Percentiles rank a stretch among this genome's conserved stretches.
Evolutionary conservation across 2,113 vertebrate species (phyloP).

Genomic region (Camelus bactrianus): DNA sequence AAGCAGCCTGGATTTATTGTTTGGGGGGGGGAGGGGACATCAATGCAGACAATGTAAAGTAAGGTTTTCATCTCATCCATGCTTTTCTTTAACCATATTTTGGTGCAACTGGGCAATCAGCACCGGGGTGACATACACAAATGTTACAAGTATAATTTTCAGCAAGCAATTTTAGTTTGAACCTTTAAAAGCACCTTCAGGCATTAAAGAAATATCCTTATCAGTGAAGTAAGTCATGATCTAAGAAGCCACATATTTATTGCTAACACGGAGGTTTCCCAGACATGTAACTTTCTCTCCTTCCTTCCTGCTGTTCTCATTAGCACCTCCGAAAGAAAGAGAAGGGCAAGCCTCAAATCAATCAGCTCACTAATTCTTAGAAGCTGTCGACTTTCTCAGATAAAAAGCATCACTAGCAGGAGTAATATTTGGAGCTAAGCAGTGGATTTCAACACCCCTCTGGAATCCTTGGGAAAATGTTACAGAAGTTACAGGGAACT

Average conservation of each 20-base stretch:
- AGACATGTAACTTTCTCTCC: slow-evolving; percentile 31
- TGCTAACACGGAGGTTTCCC: slow-evolving; percentile 4
- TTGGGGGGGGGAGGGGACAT: not conserved
- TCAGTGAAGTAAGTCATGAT: not conserved
- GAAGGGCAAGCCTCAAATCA: not conserved
- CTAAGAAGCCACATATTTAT: slow-evolving; percentile 1
- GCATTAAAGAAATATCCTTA: slow-evolving; percentile 6
- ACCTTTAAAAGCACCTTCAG: slow-evolving; percentile 31
- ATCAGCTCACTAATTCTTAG: not conserved
- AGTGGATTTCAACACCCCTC: not conserved
- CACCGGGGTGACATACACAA: not conserved
- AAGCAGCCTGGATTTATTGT: not conserved
- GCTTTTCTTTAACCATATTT: not conserved
- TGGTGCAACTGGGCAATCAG: slow-evolving; percentile 10
- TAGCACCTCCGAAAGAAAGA: slow-evolving; percentile 24
- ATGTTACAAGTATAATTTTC: not conserved
- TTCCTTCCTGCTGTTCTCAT: slow-evolving; percentile 45
- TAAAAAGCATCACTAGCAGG: not conserved
- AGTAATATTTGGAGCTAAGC: not conserved
- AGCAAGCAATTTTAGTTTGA: not conserved
- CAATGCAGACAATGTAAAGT: not conserved
- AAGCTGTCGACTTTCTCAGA: not conserved
- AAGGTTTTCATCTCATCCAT: not conserved
- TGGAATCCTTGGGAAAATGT: not conserved
- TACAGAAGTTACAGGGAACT: not conserved